Evolutionary conservation across 2,888 invertebrate species (phyloP), one percentile per base, ranked within the genome.

Genomic region (Portevinia maculata): DNA sequence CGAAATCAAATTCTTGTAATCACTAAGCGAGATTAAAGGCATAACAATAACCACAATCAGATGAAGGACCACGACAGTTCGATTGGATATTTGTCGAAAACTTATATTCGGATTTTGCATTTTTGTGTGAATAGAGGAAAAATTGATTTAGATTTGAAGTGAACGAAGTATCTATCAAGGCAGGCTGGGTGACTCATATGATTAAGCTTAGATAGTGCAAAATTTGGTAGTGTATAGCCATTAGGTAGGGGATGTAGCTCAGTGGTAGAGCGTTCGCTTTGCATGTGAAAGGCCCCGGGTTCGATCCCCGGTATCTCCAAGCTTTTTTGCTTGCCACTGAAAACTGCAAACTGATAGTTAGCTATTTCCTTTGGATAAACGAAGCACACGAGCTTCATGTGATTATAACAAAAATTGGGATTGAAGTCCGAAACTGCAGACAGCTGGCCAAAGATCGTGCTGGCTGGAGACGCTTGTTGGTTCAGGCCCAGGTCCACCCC

Each of bases 261-360:
- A 87, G 87, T 88, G 88, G 87, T 87, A 88, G 87, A 88, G 87
- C 88, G 87, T 86, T 87, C 87, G 87, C 87, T 88, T 88, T 87
- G 87, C 87, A 88, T 88, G 87, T 87, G 87, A 87, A 87, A 88
- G 87, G 87, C 87, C 87, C 87, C 87, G 87, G 87, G 87, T 88
- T 88, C 88, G 86, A 87, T 87, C 87, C 88, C 88, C 88, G 87
- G 87, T 87, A 87, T 86, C 87, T 87, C 88, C 87, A 88, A 44
- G 6, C 41, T 50, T 73, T 73, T 53, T 55, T 60, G n/a, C 8
- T n/a, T n/a, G n/a, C n/a, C n/a, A 3, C 0, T 8, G 13, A n/a
- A n/a, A n/a, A n/a, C n/a, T n/a, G 13, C 0, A 1, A 39, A 37
- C 5, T 11, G 37, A 37, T n/a, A n/a, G n/a, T n/a, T n/a, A n/a